Evolutionary conservation across 2,113 vertebrate species (phyloP), one percentile per base, ranked within the genome.

Genomic region (Nematolebias whitei): DNA sequence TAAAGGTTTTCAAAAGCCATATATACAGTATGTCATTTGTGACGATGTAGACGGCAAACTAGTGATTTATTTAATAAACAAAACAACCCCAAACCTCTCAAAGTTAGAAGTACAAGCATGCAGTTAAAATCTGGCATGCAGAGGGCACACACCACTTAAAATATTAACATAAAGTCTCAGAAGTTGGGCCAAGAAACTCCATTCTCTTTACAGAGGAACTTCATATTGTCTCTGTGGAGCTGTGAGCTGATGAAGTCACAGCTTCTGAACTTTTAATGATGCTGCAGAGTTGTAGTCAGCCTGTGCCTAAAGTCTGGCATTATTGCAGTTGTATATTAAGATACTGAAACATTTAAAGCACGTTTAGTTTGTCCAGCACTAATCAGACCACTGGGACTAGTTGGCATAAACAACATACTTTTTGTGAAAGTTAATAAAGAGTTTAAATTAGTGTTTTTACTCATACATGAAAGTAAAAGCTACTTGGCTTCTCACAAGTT

Each of bases 351-450:
- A 20, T 40, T 24, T 62, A 18, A 18, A 35, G 19, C 7, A 15
- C 38, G 23, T 40, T 57, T 49, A 58, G 47, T 68, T 58, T 59
- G 54, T 51, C 65, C 47, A 19, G 23, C n/a, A 43, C 29, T 59
- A 52, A 68, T 9, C 12, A 52, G 47, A 52, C 19, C 22, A 35
- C 24, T 24, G 38, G 57, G 24, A 59, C 19, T 43, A 43, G 32
- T 59, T 26, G 20, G 23, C 39, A 52, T 51, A 52, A 51, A 51
- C 24, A 43, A 16, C 12, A 23, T 32, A 19, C 32, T 14, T 60
- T 47, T 19, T 59, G 12, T 40, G 52, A 55, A 6, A 68, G 48
- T 51, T 59, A 60, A 68, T 43, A 22, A 68, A 59, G 4, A 13
- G 22, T 12, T 43, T 35, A 32, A 55, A 57, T 16, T 18, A 19